A percentile compares a stretch with the other conserved stretches of the same genome.
phyloP scores from a whole-genome alignment of 1,140 invertebrate genomes.

The Micrasema longulum region DNA sequence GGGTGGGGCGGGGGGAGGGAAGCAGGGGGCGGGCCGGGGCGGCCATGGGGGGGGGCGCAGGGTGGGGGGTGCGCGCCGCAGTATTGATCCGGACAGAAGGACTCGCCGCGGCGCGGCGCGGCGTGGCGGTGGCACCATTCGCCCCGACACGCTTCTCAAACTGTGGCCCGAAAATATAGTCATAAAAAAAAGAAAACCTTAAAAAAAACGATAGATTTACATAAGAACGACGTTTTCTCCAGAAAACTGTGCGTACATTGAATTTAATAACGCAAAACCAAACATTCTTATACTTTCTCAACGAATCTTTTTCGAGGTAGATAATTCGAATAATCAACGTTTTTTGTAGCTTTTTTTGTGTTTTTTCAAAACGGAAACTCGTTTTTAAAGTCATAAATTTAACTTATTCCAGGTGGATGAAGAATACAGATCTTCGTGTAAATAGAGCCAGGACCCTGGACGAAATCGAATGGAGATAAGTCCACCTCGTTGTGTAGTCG shows the following conservation, averaged over 20 bases:
- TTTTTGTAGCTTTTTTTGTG: background rate
- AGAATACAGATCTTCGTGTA: no score
- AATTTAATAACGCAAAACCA: background rate
- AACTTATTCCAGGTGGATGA: no score
- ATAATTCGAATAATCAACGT: background rate
- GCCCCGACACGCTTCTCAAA: slow-evolving; percentile 32
- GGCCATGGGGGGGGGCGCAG: background rate
- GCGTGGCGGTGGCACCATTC: slow-evolving; percentile 39
- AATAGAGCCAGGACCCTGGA: no score
- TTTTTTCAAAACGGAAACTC: no score
- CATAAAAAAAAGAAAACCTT: background rate
- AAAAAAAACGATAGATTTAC: background rate
- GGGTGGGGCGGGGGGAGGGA: no score
- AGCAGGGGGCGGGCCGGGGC: background rate
- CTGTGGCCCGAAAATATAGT: slow-evolving; percentile 25
- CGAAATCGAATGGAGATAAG: no score
- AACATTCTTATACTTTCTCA: background rate
- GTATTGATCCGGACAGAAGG: slow-evolving; percentile 46
- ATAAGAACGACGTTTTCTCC: background rate
- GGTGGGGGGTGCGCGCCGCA: slow-evolving; percentile 49
- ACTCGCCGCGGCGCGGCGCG: slow-evolving; percentile 26
- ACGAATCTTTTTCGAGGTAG: background rate
- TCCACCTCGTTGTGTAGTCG: no score
- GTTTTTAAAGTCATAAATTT: no score
- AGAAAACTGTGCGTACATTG: no score